phyloP scores from a whole-genome alignment of 2,113 vertebrate species.

The Onychorhynchus coronatus region DNA sequence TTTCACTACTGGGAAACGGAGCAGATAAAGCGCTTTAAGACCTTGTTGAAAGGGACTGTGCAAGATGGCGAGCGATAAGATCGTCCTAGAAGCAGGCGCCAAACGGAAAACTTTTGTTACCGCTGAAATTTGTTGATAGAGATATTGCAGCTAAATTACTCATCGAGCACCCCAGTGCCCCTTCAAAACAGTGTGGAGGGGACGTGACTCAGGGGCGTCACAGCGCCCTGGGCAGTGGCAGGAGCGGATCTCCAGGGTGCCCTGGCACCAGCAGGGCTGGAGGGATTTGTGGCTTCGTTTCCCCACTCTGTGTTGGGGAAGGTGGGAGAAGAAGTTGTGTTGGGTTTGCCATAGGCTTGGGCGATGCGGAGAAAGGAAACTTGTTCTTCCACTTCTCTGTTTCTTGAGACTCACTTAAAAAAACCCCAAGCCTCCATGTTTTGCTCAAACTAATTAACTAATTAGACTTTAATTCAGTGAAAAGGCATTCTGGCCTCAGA shows the following conservation, averaged over 20 bases:
- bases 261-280: not conserved
- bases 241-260: not conserved
- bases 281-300: not conserved
- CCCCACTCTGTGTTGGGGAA: not conserved
- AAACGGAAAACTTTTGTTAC: constrained; percentile 74
- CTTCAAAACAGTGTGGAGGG: not conserved
- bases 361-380: not conserved
- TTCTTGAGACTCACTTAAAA: not conserved
- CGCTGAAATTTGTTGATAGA: constrained; percentile 71
- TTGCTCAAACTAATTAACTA: not conserved
- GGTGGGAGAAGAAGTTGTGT: not conserved
- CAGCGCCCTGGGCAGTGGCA: not conserved
- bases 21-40: constrained; percentile 78
- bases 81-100: constrained; percentile 35
- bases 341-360: not conserved
- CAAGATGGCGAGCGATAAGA: constrained; percentile 74
- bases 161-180: not conserved
- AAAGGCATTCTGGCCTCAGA: not conserved
- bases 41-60: constrained; percentile 76
- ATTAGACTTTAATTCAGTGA: not conserved
- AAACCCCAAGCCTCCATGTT: not conserved
- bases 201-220: not conserved
- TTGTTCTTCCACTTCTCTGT: not conserved
- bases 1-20: constrained; percentile 73
- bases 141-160: constrained; percentile 70